phyloP scores from a whole-genome alignment of 2,113 vertebrate species.

The Uria aalge region DNA sequence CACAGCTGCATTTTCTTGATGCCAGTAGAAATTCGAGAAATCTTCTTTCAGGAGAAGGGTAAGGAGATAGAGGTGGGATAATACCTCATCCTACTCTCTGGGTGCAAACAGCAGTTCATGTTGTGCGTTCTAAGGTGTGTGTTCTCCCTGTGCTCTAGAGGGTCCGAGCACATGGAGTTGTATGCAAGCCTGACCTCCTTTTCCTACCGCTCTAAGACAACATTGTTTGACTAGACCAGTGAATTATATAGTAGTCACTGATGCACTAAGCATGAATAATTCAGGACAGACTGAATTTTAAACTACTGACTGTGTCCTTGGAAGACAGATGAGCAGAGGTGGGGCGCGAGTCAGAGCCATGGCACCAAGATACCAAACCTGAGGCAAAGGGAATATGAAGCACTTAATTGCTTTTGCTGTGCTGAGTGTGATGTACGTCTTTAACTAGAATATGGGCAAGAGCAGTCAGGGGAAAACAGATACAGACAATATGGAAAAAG shows the following conservation, averaged over 20 bases:
- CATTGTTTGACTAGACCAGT: background rate
- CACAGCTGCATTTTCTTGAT: background rate
- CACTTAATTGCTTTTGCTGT: background rate
- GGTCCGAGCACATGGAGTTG: background rate
- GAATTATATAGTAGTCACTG: constrained; percentile 27
- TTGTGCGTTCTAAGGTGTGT: background rate
- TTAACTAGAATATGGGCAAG: background rate
- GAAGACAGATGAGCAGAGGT: background rate
- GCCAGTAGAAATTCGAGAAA: background rate
- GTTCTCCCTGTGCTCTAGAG: background rate
- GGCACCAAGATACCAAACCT: background rate
- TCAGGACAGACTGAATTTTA: constrained; percentile 38
- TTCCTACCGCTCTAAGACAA: background rate
- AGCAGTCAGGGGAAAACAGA: background rate
- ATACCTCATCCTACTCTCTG: background rate
- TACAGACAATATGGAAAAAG: background rate
- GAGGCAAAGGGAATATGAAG: background rate
- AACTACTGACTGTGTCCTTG: background rate
- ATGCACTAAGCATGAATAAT: constrained; percentile 46
- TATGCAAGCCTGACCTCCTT: constrained; percentile 2
- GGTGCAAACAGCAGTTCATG: background rate
- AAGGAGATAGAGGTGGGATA: background rate
- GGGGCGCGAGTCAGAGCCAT: background rate
- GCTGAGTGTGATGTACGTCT: background rate
- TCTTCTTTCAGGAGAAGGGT: background rate